These are phyloP conservation scores for Diplodus puntazzo DNA, from an alignment of 2,797 vertebrate species.

Conservation along the genomic window DNA sequence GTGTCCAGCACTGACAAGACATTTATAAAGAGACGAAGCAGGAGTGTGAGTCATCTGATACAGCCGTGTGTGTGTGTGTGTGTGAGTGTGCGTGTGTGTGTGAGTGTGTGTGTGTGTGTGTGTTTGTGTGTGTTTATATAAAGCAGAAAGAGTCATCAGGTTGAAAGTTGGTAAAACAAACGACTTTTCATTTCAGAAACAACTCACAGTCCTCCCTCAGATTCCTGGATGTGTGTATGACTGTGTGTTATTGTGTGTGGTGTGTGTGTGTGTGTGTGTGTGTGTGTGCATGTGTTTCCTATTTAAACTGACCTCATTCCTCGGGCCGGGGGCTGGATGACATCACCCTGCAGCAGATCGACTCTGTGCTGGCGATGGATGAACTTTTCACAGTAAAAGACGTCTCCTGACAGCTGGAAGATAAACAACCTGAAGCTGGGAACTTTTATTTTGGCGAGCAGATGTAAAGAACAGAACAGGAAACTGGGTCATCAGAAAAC, in stretches of 20 bases:
- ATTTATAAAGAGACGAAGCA: background rate
- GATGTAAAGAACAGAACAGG: constrained; percentile 20
- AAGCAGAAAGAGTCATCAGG: constrained; percentile 17
- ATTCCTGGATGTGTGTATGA: constrained; percentile 25
- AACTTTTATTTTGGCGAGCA: constrained; percentile 52
- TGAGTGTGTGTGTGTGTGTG: constrained; percentile 4
- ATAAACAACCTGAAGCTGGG: constrained; percentile 5
- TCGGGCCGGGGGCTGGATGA: constrained; percentile 64
- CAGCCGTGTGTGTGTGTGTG: background rate
- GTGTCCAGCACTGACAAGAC: background rate
- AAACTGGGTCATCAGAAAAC: constrained; percentile 23
- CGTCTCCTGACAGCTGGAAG: constrained; percentile 20
- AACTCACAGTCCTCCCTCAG: constrained; percentile 18
- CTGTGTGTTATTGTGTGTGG: background rate
- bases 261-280: constrained; percentile 19
- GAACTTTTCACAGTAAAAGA: constrained; percentile 44
- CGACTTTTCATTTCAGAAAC: constrained; percentile 30
- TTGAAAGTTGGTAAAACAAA: constrained; percentile 12
- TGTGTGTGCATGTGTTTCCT: constrained; percentile 68
- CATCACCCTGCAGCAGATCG: constrained; percentile 62
- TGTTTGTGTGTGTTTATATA: constrained; percentile 21
- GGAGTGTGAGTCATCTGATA: constrained; percentile 19
- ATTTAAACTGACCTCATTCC: constrained; percentile 81
- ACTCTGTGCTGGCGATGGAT: constrained; percentile 41
- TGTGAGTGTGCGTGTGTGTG: constrained; percentile 11